Percentiles rank a stretch among this genome's conserved stretches.
phyloP scores from a whole-genome alignment of 2,888 invertebrate species.

The Bombylius major region DNA sequence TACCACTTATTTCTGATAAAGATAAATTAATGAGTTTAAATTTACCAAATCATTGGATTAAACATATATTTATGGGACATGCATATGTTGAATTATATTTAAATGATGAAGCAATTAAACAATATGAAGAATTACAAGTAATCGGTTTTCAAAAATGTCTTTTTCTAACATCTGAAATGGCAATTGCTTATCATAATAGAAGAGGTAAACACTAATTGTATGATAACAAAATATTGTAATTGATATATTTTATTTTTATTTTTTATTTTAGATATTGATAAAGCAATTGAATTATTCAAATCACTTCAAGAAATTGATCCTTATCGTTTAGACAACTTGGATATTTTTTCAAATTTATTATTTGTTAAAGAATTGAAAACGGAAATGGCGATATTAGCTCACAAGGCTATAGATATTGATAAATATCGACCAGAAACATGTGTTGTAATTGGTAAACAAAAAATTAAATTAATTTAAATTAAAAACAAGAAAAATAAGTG shows the following conservation, averaged over 20 bases:
- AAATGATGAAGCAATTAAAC: conserved; percentile 77
- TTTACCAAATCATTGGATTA: conserved; percentile 87
- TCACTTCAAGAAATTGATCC: conserved; percentile 79
- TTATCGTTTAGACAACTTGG: conserved; percentile 87
- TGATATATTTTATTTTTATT: not conserved
- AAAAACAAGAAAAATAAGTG: not conserved
- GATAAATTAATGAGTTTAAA: conserved; percentile 54
- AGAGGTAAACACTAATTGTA: conserved; percentile 46
- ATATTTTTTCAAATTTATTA: conserved; percentile 89
- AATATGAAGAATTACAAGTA: conserved; percentile 61
- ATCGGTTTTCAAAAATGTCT: conserved; percentile 78
- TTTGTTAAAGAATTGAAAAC: conserved; percentile 88
- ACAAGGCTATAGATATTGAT: conserved; percentile 85
- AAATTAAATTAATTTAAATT: not conserved
- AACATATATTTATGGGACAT: conserved; percentile 81
- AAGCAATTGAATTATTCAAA: conserved; percentile 74
- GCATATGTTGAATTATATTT: conserved; percentile 80
- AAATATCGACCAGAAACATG: conserved; percentile 96
- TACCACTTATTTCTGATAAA: conserved; percentile 69
- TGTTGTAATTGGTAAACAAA: conserved; percentile 69
- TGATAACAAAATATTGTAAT: not conserved
- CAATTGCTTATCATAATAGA: conserved; percentile 83
- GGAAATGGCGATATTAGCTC: conserved; percentile 85
- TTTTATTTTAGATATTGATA: conserved; percentile 60
- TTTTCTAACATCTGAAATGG: conserved; percentile 84